Base-by-base conservation (phyloP, 2,888 invertebrate species). In the Pollenia labialis region DNA sequence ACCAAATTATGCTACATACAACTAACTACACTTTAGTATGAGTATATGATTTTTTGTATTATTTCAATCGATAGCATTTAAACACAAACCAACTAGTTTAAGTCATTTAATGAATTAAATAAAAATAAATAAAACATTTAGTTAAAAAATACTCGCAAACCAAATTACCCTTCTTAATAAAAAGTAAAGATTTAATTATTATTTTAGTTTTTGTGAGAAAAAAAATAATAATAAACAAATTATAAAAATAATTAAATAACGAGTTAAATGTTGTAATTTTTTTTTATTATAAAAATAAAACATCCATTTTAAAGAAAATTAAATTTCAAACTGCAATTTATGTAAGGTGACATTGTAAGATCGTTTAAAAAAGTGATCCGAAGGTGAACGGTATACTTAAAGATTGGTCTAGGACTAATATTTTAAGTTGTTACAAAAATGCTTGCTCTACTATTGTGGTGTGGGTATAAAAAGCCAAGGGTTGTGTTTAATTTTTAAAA, bases 51-150 rank as follows among this genome's bases (percentile, higher is more conserved):
- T 12, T 56, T 60, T 62, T 72, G 62, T 80, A 81, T 72, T 72
- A 52, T 68, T 46, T 81, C 46, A 52, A 72, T 10, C 48, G 54
- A 54, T 69, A 76, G 75, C 75, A 82, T 82, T 82, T 82, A 76
- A 69, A 42, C 4, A 14, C 8, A 50, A 52, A 16, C 42, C 12
- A 54, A 54, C 54, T 7, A 62, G 40, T 58, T 56, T 76, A 64
- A 56, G 62, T 71, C 16, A 62, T 54, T 64, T 48, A 81, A 81
- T 75, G 6, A 75, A 64, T 44, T 52, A 18, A 75, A 18, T 58
- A 62, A 56, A 12, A 23, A 56, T 18, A 56, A 23, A 2, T 12
- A 23, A 42, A 42, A 16, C 16, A 42, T 44, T n/a, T 10, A 56
- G 23, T 2, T 12, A 60, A 60, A 62, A 1, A 23, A 58, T 23